Evolutionary conservation across 2,888 invertebrate genomes (phyloP), one percentile per base, ranked within the genome.

Genomic region (Auanema freiburgensis): DNA sequence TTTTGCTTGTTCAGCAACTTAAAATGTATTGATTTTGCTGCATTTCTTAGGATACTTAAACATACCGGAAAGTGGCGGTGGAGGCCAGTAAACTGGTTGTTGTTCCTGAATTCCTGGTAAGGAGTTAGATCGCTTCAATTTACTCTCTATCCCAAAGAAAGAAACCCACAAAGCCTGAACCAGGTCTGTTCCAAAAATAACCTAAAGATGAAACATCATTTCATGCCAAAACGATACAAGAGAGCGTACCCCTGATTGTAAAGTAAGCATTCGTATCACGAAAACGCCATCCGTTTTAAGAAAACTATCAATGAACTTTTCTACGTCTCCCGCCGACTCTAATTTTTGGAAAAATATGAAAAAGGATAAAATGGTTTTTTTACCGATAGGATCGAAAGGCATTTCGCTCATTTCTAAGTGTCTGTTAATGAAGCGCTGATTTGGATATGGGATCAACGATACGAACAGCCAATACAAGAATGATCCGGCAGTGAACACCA

Each of bases 321-420:
- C 65, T 11, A 83, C 80, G 21, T 75, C 69, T 12, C 77, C 74
- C 14, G 74, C 67, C 1, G 64, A 61, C 23, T 66, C 79, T 59
- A 43, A n/a, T n/a, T n/a, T n/a, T n/a, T n/a, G n/a, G n/a, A n/a
- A n/a, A n/a, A n/a, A n/a, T n/a, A n/a, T n/a, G n/a, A n/a, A n/a
- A n/a, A n/a, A n/a, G n/a, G n/a, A n/a, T n/a, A n/a, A 8, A 4
- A 55, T 6, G 33, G 52, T 53, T 5, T 58, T 21, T 12, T 23
- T 23, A 72, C 74, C 71, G 12, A 56, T 59, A 2, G 82, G 74
- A 60, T 83, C 81, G 49, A 83, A 82, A 10, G 79, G 69, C 65
- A 83, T 74, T 21, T 83, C 83, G 59, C 76, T 74, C 79, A 83
- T 81, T 63, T 83, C 83, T 46, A 83, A 64, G 58, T 83, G 83